Evolutionary conservation across 1,140 invertebrate genomes (phyloP).

Genomic region (Diachasma alloeum): DNA sequence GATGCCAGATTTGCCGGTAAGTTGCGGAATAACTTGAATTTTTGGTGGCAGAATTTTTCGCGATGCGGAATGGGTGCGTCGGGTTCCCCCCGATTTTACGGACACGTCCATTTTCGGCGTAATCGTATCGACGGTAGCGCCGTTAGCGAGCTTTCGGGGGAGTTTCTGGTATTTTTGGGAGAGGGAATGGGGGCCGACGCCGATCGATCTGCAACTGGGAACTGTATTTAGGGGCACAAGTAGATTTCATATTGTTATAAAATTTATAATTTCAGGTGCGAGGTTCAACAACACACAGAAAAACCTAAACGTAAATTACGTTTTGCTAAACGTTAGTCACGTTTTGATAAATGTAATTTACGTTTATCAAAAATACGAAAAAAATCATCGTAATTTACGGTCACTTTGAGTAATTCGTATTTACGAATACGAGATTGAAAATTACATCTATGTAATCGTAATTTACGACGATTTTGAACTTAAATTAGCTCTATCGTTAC

Average conservation of each 20-base stretch:
- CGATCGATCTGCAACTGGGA: conserved; percentile 45
- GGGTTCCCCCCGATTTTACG: background rate
- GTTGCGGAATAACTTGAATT: background rate
- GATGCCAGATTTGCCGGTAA: background rate
- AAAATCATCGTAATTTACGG: too few species aligned
- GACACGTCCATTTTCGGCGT: background rate
- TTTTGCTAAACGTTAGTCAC: too few species aligned
- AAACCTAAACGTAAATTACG: too few species aligned
- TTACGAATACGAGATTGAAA: too few species aligned
- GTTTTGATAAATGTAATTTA: too few species aligned
- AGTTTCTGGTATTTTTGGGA: conserved; percentile 21
- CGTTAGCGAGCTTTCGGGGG: conserved; percentile 32
- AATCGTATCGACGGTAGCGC: conserved; percentile 35
- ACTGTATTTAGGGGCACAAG: background rate
- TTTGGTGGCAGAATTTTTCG: background rate
- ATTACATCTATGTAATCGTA: too few species aligned
- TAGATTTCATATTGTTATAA: background rate
- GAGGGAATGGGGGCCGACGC: conserved; percentile 35
- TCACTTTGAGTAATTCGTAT: too few species aligned
- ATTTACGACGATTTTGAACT: too few species aligned
- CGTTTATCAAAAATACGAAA: too few species aligned
- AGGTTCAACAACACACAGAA: too few species aligned
- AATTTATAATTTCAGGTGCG: background rate
- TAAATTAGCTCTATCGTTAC: too few species aligned
- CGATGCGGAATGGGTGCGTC: too few species aligned